Conservation (phyloP, 2,113 vertebrate species). For the Pterophyllum scalare region DNA sequence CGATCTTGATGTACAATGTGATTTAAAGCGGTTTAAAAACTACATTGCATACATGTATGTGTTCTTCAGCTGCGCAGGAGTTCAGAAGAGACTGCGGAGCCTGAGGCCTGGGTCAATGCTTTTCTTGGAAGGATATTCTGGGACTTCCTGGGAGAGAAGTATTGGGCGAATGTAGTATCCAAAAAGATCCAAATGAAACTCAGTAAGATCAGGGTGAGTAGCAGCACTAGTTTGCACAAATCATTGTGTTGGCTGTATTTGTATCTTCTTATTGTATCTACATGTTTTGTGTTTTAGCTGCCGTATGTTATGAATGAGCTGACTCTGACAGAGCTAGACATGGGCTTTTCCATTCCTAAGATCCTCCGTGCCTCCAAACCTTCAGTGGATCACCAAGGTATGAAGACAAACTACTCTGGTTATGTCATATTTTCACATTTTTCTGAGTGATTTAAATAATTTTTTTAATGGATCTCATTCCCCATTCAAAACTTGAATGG, state of each 20-base stretch:
- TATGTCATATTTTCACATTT: neutral
- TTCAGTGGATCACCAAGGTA: conserved; percentile 95
- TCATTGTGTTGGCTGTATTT: neutral
- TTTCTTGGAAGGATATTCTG: conserved; percentile 96
- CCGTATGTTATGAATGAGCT: conserved; percentile 99
- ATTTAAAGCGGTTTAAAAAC: neutral
- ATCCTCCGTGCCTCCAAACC: conserved; percentile 94
- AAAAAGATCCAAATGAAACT: conserved; percentile 99
- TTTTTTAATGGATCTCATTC: neutral
- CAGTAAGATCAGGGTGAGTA: conserved; percentile 96
- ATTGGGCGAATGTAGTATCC: conserved; percentile 95
- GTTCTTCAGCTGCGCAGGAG: conserved; percentile 81
- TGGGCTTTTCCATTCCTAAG: conserved; percentile 96
- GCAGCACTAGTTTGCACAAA: neutral
- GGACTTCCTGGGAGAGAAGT: conserved; percentile 98
- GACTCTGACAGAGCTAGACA: conserved; percentile 95
- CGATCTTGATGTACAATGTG: neutral
- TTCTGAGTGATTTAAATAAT: neutral
- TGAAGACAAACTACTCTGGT: conserved; percentile 12
- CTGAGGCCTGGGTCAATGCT: conserved; percentile 95
- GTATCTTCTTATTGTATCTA: neutral
- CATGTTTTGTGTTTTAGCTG: conserved; percentile 80
- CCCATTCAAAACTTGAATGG: neutral
- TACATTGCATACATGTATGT: conserved; percentile 35
- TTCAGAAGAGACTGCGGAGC: conserved; percentile 79